phyloP scores from a whole-genome alignment of 2,113 vertebrate genomes.

The Seriola aureovittata region DNA sequence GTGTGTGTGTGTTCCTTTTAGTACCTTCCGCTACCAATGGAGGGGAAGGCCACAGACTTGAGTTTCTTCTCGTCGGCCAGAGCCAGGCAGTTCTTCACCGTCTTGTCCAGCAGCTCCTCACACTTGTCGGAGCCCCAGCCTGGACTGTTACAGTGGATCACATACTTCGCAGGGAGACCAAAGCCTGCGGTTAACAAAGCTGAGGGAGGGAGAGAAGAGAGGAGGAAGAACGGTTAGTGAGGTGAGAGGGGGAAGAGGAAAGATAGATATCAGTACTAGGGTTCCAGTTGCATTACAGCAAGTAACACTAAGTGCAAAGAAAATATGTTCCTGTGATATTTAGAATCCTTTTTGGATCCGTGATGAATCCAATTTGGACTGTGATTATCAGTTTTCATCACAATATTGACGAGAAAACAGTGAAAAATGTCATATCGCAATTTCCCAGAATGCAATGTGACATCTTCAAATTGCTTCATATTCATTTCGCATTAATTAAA shows the following conservation, averaged over 20 bases:
- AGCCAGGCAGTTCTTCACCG: constrained; percentile 97
- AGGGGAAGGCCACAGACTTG: constrained; percentile 97
- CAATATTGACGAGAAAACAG: background rate
- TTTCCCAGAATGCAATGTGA: background rate
- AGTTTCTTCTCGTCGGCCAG: constrained; percentile 99
- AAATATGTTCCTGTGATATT: background rate
- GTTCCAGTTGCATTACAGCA: too few relatives aligned
- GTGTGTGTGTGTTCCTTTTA: background rate
- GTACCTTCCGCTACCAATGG: constrained; percentile 97
- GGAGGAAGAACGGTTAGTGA: background rate
- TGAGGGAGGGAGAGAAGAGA: constrained; percentile 62
- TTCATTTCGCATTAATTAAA: background rate
- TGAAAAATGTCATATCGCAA: too few relatives aligned
- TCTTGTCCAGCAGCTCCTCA: constrained; percentile 97
- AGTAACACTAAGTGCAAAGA: background rate
- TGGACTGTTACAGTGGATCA: constrained; percentile 98
- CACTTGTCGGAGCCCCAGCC: constrained; percentile 96
- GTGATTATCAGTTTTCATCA: background rate
- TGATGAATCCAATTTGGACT: background rate
- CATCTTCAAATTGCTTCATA: background rate
- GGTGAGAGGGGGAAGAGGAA: background rate
- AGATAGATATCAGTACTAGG: background rate
- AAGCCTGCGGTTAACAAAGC: constrained; percentile 92
- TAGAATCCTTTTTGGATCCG: background rate
- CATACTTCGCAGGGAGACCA: constrained; percentile 95